Evolutionary conservation across 1,140 invertebrate genomes (phyloP), one percentile per base, ranked within the genome.

Genomic region (Holcopasites calliopsidis): DNA sequence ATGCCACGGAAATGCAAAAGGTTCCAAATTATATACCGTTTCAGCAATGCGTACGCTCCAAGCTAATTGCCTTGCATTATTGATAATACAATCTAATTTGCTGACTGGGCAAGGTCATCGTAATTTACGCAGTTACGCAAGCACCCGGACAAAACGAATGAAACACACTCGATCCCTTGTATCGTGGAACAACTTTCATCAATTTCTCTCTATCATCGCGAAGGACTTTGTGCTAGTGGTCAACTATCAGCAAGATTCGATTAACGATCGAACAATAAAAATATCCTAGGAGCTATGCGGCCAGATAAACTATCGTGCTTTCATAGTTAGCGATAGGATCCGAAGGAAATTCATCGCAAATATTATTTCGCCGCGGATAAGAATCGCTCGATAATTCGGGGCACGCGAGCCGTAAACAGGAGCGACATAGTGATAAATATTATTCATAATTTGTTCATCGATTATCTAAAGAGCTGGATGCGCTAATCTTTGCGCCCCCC

Each of bases 51-150:
- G n/a, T n/a, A n/a, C n/a, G n/a, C n/a, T n/a, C n/a, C n/a, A n/a
- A n/a, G n/a, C n/a, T 80, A 80, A 82, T 77, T 77, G 33, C 13
- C 31, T 35, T 40, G 31, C 18, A 50, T 62, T 77, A 76, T 71
- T 80, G 65, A 68, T 73, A 55, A 49, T 38, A 58, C 35, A 76
- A 72, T 18, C 38, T 47, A 16, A 80, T 80, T 71, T 69, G 54
- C 16, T 44, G 62, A 49, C 47, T 26, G 52, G n/a, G 23, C 58
- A 79, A 69, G 80, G 77, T 70, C 58, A 28, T 42, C 47, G 62
- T 49, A 76, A 79, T 83, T 83, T 68, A 71, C 62, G 47, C 72
- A 79, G 76, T 75, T 75, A 76, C 70, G 60, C 66, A 68, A 82
- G 50, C 70, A 72, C 49, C 44, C 66, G n/a, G 69, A 73, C 76